A percentile compares a stretch with the other conserved stretches of the same genome.
phyloP scores from a whole-genome alignment of 2,113 vertebrate species.

The Eretmochelys imbricata region DNA sequence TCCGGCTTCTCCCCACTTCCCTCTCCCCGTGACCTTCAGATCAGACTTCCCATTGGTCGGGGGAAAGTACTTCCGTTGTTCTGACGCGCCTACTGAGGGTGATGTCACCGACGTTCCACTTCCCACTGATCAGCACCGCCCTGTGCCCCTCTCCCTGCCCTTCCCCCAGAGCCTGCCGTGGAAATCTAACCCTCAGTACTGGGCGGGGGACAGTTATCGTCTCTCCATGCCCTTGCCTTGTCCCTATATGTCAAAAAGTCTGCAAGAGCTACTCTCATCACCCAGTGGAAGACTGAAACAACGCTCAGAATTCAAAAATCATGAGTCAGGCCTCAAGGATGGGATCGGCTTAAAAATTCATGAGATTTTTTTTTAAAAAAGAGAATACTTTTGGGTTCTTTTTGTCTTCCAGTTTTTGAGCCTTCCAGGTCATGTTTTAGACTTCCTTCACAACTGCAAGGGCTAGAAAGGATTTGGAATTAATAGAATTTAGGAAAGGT shows the following conservation, averaged over 20 bases:
- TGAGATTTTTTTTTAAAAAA: not conserved
- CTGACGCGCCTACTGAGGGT: not conserved
- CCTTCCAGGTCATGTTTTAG: too few relatives aligned
- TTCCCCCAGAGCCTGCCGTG: too few relatives aligned
- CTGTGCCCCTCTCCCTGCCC: too few relatives aligned
- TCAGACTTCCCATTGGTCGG: conserved; percentile 18
- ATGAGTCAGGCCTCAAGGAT: not conserved
- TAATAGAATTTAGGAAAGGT: not conserved
- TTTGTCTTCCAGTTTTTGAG: too few relatives aligned
- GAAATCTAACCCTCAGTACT: too few relatives aligned
- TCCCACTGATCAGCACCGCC: too few relatives aligned
- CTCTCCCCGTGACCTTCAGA: not conserved
- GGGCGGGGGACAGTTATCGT: not conserved
- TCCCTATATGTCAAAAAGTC: too few relatives aligned
- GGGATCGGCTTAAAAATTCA: not conserved
- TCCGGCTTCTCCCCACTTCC: not conserved
- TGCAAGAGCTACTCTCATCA: not conserved
- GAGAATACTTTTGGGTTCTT: not conserved
- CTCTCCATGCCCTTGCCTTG: too few relatives aligned
- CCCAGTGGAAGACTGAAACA: not conserved
- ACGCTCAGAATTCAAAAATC: not conserved
- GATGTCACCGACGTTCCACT: not conserved
- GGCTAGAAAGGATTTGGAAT: not conserved
- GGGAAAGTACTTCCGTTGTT: too few relatives aligned
- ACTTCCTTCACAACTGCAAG: too few relatives aligned